A percentile compares a stretch with the other conserved stretches of the same genome.
phyloP scores from a whole-genome alignment of 2,888 invertebrate species.

The Dione vanillae region DNA sequence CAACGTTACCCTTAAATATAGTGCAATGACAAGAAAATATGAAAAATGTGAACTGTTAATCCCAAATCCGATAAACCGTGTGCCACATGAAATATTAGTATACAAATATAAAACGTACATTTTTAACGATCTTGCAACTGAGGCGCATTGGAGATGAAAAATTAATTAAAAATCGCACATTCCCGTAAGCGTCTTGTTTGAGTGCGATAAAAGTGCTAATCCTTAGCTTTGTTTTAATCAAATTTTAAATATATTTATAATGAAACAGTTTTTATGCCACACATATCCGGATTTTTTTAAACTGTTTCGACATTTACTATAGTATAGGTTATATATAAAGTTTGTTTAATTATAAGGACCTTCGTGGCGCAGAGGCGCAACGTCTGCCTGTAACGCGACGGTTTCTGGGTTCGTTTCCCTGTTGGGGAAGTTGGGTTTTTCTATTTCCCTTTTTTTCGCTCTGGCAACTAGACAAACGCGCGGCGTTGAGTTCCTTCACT shows the following conservation, averaged over 20 bases:
- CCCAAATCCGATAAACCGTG: constrained; percentile 12
- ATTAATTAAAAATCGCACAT: constrained; percentile 43
- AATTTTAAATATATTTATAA: constrained; percentile 23
- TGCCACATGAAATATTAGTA: constrained; percentile 26
- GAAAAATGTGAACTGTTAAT: constrained; percentile 1
- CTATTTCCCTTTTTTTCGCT: too few species aligned
- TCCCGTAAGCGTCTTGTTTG: constrained; percentile 38
- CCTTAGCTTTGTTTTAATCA: constrained; percentile 33
- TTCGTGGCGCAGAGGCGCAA: too few species aligned
- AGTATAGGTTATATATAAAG: too few species aligned
- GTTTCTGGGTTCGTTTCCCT: too few species aligned
- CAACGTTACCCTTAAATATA: background rate
- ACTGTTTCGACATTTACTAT: background rate
- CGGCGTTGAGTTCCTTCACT: too few species aligned
- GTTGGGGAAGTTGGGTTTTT: too few species aligned
- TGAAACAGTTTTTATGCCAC: background rate
- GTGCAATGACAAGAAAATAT: constrained; percentile 4
- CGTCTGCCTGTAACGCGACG: too few species aligned
- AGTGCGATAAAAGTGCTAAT: constrained; percentile 34
- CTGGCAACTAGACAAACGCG: too few species aligned
- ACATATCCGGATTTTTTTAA: background rate
- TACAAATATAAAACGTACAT: constrained; percentile 25
- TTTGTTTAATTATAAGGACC: too few species aligned
- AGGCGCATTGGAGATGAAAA: constrained; percentile 39
- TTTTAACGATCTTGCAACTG: constrained; percentile 34